Base-by-base conservation (phyloP, 2,113 vertebrate genomes). In the Siniperca knerii region DNA sequence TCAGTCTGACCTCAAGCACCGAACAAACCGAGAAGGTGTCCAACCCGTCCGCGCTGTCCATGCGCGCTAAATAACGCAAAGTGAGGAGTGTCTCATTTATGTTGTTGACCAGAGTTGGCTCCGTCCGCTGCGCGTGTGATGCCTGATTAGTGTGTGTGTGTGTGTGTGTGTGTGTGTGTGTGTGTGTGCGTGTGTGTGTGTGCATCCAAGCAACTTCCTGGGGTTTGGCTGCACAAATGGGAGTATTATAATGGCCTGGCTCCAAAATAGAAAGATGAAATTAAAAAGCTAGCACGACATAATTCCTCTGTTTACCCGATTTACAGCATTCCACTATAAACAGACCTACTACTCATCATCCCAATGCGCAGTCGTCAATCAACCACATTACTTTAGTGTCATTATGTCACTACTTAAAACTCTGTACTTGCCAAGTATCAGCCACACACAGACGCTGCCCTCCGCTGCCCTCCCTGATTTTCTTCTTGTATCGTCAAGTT, bases 1-100 rank as follows among this genome's bases (percentile, higher is more conserved):
- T 83, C 82, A 70, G 46, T 83, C 83, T 92, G 89, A 92, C 87
- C 87, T 90, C 79, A 55, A 69, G 77, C 83, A 15, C 60, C 23
- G 64, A 73, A 46, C 75, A 60, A 64, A 58, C 75, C 82, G 29
- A 76, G 77, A 71, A 86, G 77, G 83, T 77, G 77, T 87, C 91
- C 83, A 48, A 65, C 11, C 48, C 44, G 52, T 10, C 44, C 46
- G 54, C 50, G 9, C 87, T 40, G 65, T 52, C 37, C 75, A 57
- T 0, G 78, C 52, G 44, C 16, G 71, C 25, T 15, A 60, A 70
- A 82, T 50, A 48, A 42, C 1, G 40, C 61, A 69, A 67, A 85
- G 57, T 75, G n/a, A 55, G 48, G 75, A 50, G 20, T 11, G 80
- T 77, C 33, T 83, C 68, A 42, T 66, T 80, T 20, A 25, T 25